Conservation (phyloP, 37 sponge, comb jelly and placozoan species). For the Mnemiopsis leidyi region DNA sequence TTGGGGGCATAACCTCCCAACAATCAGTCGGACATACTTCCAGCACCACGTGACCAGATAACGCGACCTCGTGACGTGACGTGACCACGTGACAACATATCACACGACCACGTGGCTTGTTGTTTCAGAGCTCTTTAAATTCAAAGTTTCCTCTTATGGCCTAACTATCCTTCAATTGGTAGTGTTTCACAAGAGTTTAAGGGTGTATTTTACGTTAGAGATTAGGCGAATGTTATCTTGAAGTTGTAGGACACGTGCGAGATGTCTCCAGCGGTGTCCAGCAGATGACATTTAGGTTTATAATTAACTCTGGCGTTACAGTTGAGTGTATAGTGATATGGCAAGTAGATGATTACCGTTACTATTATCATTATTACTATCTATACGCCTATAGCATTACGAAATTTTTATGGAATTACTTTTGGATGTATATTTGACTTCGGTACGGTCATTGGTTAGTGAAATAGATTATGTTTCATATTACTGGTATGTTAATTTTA, state of each 20-base stretch:
- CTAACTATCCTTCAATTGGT: background rate
- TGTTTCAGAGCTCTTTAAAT: too few relatives aligned
- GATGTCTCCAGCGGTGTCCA: too few relatives aligned
- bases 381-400: too few relatives aligned
- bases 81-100: background rate
- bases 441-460: background rate
- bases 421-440: background rate
- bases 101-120: background rate
- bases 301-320: background rate
- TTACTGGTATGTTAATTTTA: background rate
- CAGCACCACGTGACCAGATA: background rate
- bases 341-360: background rate
- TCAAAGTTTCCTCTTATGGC: background rate
- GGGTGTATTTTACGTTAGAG: background rate
- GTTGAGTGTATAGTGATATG: background rate
- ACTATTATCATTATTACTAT: background rate
- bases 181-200: background rate
- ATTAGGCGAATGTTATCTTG: background rate
- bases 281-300: background rate
- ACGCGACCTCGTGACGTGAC: background rate
- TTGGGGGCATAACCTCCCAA: conserved; percentile 59
- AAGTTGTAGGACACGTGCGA: background rate
- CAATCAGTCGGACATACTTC: background rate
- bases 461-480: background rate
- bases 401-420: background rate